These are phyloP conservation scores for Echinarachnius parma DNA, from an alignment of 53 echinoderm and acorn worm genomes.

Conservation along the genomic window DNA sequence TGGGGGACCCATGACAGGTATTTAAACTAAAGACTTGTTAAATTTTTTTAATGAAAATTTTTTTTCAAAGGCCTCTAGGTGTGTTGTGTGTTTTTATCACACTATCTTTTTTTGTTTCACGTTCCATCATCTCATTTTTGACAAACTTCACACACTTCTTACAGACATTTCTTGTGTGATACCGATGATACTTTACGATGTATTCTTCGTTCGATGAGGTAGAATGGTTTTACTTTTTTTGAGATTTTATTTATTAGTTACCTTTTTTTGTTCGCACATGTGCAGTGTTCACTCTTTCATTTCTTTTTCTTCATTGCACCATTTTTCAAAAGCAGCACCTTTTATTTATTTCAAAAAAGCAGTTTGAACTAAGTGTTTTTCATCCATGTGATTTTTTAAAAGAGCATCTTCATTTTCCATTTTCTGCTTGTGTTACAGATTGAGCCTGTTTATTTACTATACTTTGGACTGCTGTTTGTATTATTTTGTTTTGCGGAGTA, in stretches of 20 bases:
- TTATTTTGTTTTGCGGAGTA: background rate
- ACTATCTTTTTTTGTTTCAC: background rate
- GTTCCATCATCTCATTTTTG: conserved; percentile 2
- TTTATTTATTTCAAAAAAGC: background rate
- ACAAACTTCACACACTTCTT: background rate
- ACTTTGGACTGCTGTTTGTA: background rate
- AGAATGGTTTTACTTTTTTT: background rate
- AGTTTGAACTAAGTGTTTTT: background rate
- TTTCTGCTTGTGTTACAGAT: conserved; percentile 9
- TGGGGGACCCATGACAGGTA: conserved; percentile 48
- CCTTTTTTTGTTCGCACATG: conserved; percentile 40
- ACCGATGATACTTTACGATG: background rate
- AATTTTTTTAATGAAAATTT: background rate
- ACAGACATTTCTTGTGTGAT: conserved; percentile 1
- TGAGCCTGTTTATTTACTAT: background rate
- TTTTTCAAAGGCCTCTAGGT: background rate
- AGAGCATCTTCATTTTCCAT: background rate
- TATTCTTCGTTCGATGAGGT: background rate
- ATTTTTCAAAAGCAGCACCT: conserved; percentile 10
- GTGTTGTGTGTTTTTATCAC: conserved; percentile 23
- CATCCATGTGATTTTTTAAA: conserved; percentile 24
- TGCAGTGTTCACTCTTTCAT: conserved; percentile 31
- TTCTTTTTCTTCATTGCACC: background rate
- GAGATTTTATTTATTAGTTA: background rate
- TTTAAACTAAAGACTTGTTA: conserved; percentile 20